Base-by-base conservation (phyloP, 37 sponge, comb jelly and placozoan species). In the Theonella swinhoei region DNA sequence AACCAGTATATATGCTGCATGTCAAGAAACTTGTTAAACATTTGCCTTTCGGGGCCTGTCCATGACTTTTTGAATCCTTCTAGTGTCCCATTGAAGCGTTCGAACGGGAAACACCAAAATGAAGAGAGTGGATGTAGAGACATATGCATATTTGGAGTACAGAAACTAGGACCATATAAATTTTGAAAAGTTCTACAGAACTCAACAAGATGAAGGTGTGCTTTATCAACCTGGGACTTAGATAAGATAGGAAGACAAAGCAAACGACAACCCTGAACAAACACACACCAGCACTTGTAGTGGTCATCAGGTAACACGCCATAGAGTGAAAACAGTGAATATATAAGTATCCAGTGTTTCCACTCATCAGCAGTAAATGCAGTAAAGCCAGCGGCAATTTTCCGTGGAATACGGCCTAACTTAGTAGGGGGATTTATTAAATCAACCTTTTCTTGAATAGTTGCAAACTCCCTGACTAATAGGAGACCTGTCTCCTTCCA, bases 41-140 rank as follows among this genome's bases (percentile, higher is more conserved):
- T n/a, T n/a, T n/a, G 84, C 39, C 31, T 30, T 40, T 82, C 83
- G 39, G 73, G 62, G 19, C 63, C 19, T 63, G 34, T 61, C 78
- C 77, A 76, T 26, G 60, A 60, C 20, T 43, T 76, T 5, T 60
- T 34, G 20, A 77, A 28, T 5, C 63, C 38, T 62, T 77, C 65
- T 34, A 77, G 71, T 37, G 39, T 54, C 37, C 89, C 83, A 77
- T 88, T 77, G 65, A 72, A 88, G n/a, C 83, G 58, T 62, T 88
- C 89, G 78, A 83, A 88, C 14, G 79, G 25, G 63, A 88, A 83
- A 24, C 69, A 83, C 79, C 89, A 88, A 77, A 78, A 71, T 39
- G 64, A 26, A 76, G 58, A 42, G 22, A 71, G 35, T n/a, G 83
- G 89, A 77, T 88, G 89, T 34, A 39, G 72, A 9, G 22, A 17